A percentile compares a stretch with the other conserved stretches of the same genome.
Conservation (phyloP, 2,113 vertebrate species). For the Scytalopus superciliaris region DNA sequence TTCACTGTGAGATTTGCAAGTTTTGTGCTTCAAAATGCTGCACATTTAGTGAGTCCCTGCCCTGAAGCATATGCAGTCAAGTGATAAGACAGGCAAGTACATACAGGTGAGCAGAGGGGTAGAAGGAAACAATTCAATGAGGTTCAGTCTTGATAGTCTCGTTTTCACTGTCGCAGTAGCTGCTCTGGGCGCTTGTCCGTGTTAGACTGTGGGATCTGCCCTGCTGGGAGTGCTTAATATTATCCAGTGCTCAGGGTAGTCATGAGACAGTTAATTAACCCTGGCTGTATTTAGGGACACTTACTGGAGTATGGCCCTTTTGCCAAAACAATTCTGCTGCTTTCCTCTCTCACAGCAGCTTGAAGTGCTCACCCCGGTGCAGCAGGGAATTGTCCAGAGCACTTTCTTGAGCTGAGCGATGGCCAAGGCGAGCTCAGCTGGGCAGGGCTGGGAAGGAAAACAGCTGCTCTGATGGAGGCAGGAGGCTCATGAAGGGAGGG, state of each 20-base stretch:
- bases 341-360: background rate
- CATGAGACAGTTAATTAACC: background rate
- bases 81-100: background rate
- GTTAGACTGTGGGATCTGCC: background rate
- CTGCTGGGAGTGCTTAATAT: rapidly evolving
- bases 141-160: background rate
- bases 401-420: background rate
- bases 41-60: background rate
- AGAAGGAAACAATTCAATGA: background rate
- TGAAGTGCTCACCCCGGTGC: background rate
- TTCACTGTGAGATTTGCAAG: background rate
- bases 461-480: slow-evolving; percentile 14
- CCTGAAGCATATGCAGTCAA: background rate
- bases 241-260: background rate
- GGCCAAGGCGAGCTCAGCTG: background rate
- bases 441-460: background rate
- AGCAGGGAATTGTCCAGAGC: background rate
- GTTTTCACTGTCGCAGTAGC: background rate
- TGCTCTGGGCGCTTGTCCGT: background rate
- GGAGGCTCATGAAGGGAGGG: slow-evolving; percentile 24
- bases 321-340: background rate
- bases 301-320: background rate
- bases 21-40: background rate
- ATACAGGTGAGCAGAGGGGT: background rate
- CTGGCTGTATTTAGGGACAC: background rate